Base-by-base conservation (phyloP, 2,888 invertebrate genomes). In the Keiferia lycopersicella region DNA sequence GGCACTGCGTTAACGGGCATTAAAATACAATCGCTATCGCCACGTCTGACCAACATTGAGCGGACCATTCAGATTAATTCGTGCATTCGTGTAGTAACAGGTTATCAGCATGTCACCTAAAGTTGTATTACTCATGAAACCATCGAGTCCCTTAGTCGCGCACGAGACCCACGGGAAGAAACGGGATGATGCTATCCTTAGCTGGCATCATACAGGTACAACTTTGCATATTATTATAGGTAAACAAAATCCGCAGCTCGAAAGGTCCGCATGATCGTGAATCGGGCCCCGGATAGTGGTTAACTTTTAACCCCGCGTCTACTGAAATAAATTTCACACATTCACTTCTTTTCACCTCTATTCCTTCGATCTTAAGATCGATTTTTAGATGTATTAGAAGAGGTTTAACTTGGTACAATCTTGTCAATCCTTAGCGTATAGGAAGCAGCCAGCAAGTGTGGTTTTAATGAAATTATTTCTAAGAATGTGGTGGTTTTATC, bases 391-490 rank as follows among this genome's bases (percentile, higher is more conserved):
- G n/a, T 7, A 38, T 39, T 11, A 18, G 26, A 18, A n/a, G 64
- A 48, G 22, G 30, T 2, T 0, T 59, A 64, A 26, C 7, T 61
- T 64, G 58, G 62, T 61, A 57, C 16, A 64, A 64, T 71, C 76
- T 77, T 61, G 78, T 80, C 80, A 73, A 74, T 71, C 68, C 66
- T 79, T 83, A 82, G 80, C 74, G 78, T 63, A 73, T 72, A 78
- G 79, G 80, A 79, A 81, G 79, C 77, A 73, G 70, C 67, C 64
- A 63, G 68, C 68, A 77, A 76, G 73, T 75, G 75, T 77, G 76
- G 74, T 75, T 80, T 26, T 81, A 82, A 84, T 83, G 79, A 81
- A 83, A 84, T 83, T 80, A 83, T 84, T 80, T 81, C 72, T 70
- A 78, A 76, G 72, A 81, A 78, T 76, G 78, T 68, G 71, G 65